These are phyloP conservation scores for Tanaodytes sp. DNA, from an alignment of 2,888 invertebrate genomes.

Conservation along the genomic window DNA sequence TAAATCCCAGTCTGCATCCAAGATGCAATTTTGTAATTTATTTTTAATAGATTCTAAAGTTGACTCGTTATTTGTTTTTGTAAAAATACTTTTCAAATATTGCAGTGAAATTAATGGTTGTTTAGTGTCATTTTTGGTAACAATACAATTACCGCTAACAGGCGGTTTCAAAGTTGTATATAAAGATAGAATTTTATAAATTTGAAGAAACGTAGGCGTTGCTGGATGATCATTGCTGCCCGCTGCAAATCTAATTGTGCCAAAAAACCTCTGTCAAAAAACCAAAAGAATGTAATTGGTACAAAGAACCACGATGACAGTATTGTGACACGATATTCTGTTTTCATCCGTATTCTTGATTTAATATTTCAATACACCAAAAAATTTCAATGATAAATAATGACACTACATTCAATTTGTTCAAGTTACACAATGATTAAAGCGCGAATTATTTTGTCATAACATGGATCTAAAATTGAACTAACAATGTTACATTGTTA, in stretches of 20 bases:
- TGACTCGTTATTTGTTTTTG: neutral
- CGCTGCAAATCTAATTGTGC: neutral
- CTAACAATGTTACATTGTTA: no score
- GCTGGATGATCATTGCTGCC: neutral
- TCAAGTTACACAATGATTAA: no score
- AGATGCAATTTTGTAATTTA: neutral
- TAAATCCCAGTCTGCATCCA: slow-evolving; percentile 14
- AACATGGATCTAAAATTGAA: no score
- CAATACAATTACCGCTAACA: neutral
- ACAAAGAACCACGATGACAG: no score
- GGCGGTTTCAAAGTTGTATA: neutral
- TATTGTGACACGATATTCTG: no score
- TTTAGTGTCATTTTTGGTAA: neutral
- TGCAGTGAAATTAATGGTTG: neutral
- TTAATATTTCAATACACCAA: no score
- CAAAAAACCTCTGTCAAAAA: neutral
- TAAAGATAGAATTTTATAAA: neutral
- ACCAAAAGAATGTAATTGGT: no score
- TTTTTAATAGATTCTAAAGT: neutral
- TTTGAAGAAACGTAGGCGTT: no score
- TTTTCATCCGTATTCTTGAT: no score
- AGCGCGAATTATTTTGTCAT: no score
- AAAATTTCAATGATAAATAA: no score
- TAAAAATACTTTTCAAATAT: neutral
- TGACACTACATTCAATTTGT: no score